phyloP scores from a whole-genome alignment of 2,113 vertebrate species.

The Hyperoodon ampullatus region DNA sequence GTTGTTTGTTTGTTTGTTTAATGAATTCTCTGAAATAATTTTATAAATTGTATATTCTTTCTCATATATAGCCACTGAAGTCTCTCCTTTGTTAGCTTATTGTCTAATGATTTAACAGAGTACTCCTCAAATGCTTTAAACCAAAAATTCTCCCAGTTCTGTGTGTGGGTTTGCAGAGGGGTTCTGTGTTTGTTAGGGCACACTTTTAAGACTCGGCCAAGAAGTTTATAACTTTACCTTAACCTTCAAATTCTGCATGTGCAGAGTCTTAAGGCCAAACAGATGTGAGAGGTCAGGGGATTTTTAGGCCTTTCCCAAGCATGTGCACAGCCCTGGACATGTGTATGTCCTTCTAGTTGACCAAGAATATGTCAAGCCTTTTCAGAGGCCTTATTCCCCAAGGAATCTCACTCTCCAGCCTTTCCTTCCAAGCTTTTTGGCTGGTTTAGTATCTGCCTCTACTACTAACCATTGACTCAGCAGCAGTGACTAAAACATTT shows the following conservation, averaged over 20 bases:
- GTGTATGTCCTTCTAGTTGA: not conserved
- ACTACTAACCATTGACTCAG: not conserved
- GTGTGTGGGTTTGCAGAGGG: not conserved
- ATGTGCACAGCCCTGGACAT: not conserved
- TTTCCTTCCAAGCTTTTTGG: not conserved
- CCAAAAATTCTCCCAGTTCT: not conserved
- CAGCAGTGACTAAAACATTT: not conserved
- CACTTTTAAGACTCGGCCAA: not conserved
- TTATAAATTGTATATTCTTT: not conserved
- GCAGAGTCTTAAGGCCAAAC: not conserved
- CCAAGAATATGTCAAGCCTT: not conserved
- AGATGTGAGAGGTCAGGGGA: not conserved
- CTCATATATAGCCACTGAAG: not conserved
- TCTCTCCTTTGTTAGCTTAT: not conserved
- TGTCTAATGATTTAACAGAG: not conserved
- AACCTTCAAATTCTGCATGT: not conserved
- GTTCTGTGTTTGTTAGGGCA: not conserved
- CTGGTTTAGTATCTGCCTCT: not conserved
- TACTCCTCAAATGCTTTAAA: not conserved
- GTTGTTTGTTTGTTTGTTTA: not conserved
- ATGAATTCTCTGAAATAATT: not conserved
- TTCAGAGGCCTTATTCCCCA: not conserved
- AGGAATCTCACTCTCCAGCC: not conserved
- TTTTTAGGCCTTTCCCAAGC: not conserved
- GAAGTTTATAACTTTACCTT: not conserved